Percentiles rank a stretch among this genome's conserved stretches.
These are phyloP conservation scores for Reticulitermes lucifugus DNA, from an alignment of 2,888 invertebrate species.

Conservation along the genomic window DNA sequence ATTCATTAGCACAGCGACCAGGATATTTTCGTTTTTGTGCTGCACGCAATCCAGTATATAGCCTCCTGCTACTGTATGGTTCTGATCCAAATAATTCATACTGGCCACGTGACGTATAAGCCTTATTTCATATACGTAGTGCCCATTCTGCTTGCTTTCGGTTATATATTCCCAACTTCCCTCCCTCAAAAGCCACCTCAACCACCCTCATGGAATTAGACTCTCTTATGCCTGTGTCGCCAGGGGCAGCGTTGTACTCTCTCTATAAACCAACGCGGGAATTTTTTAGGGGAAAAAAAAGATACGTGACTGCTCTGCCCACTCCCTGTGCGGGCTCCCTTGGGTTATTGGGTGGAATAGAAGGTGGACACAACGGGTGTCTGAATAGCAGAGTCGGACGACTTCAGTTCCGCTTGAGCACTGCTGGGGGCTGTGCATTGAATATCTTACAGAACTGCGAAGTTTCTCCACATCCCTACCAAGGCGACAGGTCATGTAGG, in stretches of 20 bases:
- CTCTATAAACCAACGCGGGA: neutral
- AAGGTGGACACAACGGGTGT: neutral
- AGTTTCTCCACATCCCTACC: too few relatives aligned
- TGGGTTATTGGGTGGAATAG: neutral
- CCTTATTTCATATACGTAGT: neutral
- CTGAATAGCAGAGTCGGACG: neutral
- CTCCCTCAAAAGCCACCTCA: neutral
- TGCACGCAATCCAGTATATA: neutral
- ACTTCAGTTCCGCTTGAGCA: neutral
- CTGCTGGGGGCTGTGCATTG: too few relatives aligned
- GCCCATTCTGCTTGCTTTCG: neutral
- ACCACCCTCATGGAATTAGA: neutral
- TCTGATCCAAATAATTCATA: neutral
- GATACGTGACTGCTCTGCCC: neutral
- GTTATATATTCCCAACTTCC: neutral
- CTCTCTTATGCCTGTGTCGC: neutral
- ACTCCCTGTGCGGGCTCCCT: too few relatives aligned
- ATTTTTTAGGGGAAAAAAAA: neutral
- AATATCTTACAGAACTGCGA: too few relatives aligned
- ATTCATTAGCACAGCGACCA: too few relatives aligned
- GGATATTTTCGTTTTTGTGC: neutral
- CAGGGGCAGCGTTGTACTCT: neutral
- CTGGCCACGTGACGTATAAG: neutral
- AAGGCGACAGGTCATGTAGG: too few relatives aligned
- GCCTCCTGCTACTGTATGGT: neutral